Evolutionary conservation across 2,113 vertebrate species (phyloP).

Genomic region (Microtus ochrogaster): DNA sequence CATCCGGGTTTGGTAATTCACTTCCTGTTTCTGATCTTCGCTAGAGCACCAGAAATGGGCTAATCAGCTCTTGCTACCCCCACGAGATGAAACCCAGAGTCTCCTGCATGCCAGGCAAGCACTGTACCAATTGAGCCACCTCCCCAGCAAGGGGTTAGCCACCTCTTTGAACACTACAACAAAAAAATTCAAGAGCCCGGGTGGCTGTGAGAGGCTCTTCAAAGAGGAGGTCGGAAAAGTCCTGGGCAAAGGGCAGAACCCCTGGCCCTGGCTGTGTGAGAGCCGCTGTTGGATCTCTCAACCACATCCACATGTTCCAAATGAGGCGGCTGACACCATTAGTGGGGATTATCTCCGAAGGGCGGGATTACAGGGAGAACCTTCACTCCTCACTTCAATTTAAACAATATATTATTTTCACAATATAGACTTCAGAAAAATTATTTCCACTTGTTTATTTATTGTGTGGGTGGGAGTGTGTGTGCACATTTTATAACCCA

Average conservation of each 20-base stretch:
- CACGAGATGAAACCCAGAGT: not conserved
- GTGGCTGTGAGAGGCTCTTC: not conserved
- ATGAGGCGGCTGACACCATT: not conserved
- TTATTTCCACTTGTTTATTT: not conserved
- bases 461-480: not conserved
- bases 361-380: not conserved
- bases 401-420: not conserved
- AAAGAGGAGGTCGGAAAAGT: not conserved
- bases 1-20: not conserved
- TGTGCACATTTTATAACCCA: too few species aligned
- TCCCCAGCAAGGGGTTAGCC: not conserved
- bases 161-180: not conserved
- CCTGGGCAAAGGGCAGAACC: not conserved
- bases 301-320: not conserved
- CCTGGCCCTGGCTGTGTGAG: not conserved
- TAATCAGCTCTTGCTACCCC: not conserved
- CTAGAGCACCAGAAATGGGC: not conserved
- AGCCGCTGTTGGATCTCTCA: not conserved
- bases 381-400: not conserved
- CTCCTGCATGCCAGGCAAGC: not conserved
- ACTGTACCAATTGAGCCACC: not conserved
- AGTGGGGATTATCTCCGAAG: slow-evolving; percentile 21
- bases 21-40: not conserved
- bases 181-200: not conserved
- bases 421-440: not conserved